Conservation (phyloP, 2,113 vertebrate genomes). For the Acrocephalus kingi region DNA sequence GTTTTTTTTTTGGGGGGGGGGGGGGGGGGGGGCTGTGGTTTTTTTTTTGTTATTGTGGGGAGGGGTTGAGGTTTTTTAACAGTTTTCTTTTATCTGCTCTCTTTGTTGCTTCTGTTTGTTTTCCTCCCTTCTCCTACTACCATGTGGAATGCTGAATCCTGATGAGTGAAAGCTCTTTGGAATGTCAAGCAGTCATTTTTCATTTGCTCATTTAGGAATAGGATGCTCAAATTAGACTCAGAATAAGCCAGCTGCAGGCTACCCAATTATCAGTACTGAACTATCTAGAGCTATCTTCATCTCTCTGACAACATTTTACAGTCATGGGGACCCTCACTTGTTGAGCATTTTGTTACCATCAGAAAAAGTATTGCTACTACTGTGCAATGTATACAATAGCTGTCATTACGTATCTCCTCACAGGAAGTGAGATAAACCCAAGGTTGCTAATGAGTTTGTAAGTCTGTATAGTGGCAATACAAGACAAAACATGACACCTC, state of each 20-base stretch:
- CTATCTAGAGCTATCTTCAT: not conserved
- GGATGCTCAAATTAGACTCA: not conserved
- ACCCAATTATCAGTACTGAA: not conserved
- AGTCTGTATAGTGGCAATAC: not conserved
- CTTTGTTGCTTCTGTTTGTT: slow-evolving; percentile 3
- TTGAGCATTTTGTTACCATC: not conserved
- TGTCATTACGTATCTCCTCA: not conserved
- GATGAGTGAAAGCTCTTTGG: slow-evolving; percentile 21
- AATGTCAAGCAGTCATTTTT: slow-evolving; percentile 43
- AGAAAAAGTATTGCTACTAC: not conserved
- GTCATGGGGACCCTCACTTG: not conserved
- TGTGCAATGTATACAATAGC: not conserved
- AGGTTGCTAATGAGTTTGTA: not conserved
- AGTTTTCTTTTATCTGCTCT: not conserved
- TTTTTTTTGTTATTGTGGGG: not conserved
- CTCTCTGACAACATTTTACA: not conserved
- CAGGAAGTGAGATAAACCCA: not conserved
- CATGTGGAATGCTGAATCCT: slow-evolving; percentile 6
- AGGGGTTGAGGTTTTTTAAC: not conserved
- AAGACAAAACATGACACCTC: not conserved
- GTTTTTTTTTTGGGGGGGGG: rapidly evolving
- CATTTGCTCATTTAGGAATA: slow-evolving; percentile 15
- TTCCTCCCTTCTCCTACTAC: not conserved
- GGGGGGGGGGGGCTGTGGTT: too few relatives aligned
- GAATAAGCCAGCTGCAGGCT: slow-evolving; percentile 5